phyloP scores from a whole-genome alignment of 2,888 invertebrate genomes.

The Drosophila macrospina region DNA sequence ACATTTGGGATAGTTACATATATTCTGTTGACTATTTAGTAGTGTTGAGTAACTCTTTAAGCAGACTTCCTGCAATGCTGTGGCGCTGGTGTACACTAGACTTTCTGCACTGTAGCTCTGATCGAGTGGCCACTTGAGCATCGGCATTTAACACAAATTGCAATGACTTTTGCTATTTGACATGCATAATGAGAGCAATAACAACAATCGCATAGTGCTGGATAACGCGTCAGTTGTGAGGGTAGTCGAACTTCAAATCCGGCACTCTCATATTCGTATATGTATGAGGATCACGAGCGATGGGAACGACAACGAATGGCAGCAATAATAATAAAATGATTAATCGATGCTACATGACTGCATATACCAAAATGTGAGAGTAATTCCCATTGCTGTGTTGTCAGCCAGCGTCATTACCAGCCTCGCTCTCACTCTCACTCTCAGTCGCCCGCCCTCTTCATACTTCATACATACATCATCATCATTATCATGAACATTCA shows the following conservation, averaged over 20 bases:
- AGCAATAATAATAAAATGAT: constrained; percentile 80
- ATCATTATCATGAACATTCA: constrained; percentile 39
- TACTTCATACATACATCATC: constrained; percentile 26
- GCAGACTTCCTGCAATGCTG: background rate
- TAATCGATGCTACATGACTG: constrained; percentile 81
- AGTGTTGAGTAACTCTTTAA: background rate
- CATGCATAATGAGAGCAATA: constrained; percentile 36
- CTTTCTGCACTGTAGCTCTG: background rate
- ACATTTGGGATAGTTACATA: no score
- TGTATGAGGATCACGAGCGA: constrained; percentile 72
- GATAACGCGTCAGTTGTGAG: background rate
- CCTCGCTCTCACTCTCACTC: background rate
- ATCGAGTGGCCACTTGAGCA: constrained; percentile 20
- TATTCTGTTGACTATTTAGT: no score
- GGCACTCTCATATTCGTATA: background rate
- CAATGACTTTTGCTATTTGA: constrained; percentile 48
- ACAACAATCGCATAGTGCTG: constrained; percentile 18
- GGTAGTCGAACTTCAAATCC: background rate
- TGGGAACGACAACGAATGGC: constrained; percentile 77
- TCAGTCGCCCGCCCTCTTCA: constrained; percentile 14
- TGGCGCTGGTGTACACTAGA: background rate
- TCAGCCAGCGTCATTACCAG: constrained; percentile 74
- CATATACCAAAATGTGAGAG: constrained; percentile 69
- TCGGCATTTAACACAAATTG: constrained; percentile 30
- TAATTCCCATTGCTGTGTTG: constrained; percentile 78